Base-by-base conservation (phyloP, 2,888 invertebrate genomes). In the Ethmia dodecea region DNA sequence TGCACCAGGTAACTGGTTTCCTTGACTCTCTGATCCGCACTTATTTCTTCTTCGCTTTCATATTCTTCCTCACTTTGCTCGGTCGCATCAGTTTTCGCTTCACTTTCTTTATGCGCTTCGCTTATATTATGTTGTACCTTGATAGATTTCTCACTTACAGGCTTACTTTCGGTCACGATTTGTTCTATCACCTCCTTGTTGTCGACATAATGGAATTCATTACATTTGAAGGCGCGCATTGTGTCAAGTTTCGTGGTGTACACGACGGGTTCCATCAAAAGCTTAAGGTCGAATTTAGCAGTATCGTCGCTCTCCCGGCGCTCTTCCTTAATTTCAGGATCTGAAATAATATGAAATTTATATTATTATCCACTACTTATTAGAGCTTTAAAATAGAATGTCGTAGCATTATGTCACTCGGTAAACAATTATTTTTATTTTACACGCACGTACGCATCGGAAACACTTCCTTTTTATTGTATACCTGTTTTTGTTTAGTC, bases 191-290 rank as follows among this genome's bases (percentile, higher is more conserved):
- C 33, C 3, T 45, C 34, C 40, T 52, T 56, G 29, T 53, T 58
- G 15, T 49, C 35, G 10, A 83, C 47, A 8, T 49, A 43, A 3
- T 50, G 16, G 27, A 56, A 60, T 4, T 47, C 31, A 10, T 42
- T 47, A 35, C 56, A 45, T 38, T 57, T 53, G 15, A 70, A 67
- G 9, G 68, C 45, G 4, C 47, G 40, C 76, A 86, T 81, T 11
- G 67, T 38, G 9, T 84, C 76, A 37, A 86, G 41, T 50, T 66
- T 79, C 16, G 60, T 66, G 1, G 76, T 78, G 33, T 67, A 77
- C 0, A 80, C 68, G 1, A 67, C 55, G 1, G 83, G 75, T 14
- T 54, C 45, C 63, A 81, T 68, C 5, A 81, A 48, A 9, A 86
- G 62, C 55, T 86, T 86, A 1, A 57, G 42, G 45, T 86, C 84